Percentiles rank a stretch among this genome's conserved stretches.
Conservation (phyloP, 2,888 invertebrate genomes). For the Neoscelio sp. region DNA sequence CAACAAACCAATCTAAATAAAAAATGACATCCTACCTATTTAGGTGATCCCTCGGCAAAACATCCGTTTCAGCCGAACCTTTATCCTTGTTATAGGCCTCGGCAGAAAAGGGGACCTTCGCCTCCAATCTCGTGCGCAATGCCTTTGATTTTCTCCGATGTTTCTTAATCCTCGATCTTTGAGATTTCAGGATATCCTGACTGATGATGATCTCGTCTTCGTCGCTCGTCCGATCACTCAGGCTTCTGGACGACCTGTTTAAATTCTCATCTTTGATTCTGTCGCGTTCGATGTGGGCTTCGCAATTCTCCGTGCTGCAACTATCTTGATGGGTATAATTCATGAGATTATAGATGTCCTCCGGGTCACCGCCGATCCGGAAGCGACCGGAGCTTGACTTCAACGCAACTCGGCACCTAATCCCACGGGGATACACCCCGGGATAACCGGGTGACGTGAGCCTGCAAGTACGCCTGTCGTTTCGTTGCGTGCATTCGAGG, state of each 20-base stretch:
- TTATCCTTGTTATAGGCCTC: constrained; percentile 46
- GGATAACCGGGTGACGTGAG: constrained; percentile 77
- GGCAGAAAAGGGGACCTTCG: constrained; percentile 7
- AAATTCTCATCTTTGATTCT: constrained; percentile 3
- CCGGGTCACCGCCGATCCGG: constrained; percentile 76
- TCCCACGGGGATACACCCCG: constrained; percentile 77
- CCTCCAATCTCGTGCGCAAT: constrained; percentile 46
- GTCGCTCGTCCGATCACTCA: constrained; percentile 72
- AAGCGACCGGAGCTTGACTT: constrained; percentile 76
- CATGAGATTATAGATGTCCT: constrained; percentile 77
- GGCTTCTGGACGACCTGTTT: constrained; percentile 42
- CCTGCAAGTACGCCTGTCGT: constrained; percentile 74
- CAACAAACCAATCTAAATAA: constrained; percentile 1
- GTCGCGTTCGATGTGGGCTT: constrained; percentile 56
- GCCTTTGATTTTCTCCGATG: constrained; percentile 48
- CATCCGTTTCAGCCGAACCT: constrained; percentile 9
- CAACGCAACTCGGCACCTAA: constrained; percentile 74
- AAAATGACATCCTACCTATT: constrained; percentile 36
- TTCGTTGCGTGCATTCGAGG: constrained; percentile 75
- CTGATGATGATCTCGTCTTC: constrained; percentile 75
- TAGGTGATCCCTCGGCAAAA: constrained; percentile 44
- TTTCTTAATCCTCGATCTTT: constrained; percentile 63
- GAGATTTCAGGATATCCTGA: constrained; percentile 66
- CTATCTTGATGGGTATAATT: constrained; percentile 76
- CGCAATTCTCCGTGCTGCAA: constrained; percentile 77